Evolutionary conservation across 2,888 invertebrate species (phyloP), one percentile per base, ranked within the genome.

Genomic region (Eledona agricola): DNA sequence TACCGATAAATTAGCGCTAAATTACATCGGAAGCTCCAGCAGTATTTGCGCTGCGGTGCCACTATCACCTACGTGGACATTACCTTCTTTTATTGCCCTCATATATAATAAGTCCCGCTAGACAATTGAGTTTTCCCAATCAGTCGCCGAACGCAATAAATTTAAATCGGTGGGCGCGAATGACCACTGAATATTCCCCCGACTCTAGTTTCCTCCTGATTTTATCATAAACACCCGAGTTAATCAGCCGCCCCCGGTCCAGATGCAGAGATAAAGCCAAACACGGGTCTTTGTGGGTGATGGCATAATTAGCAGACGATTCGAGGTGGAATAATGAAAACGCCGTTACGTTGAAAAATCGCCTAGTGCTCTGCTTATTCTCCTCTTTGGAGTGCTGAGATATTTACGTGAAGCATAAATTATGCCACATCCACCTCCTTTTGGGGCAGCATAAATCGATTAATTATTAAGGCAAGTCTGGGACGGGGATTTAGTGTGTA

Each of bases 71-170:
- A 42, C 29, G 29, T 42, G 28, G 42, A 42, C 20, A 29, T 42
- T 29, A 10, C 42, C 28, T 42, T 9, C 29, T 42, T 42, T 42
- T 42, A 42, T 42, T 42, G 42, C 42, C 15, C 28, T 19, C 29
- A 42, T 42, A 29, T 42, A 42, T 42, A 42, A 42, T 29, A 29
- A 17, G 29, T 42, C 28, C 42, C 42, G 42, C 42, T 42, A 42
- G 11, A 10, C 28, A 28, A 29, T 42, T 13, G 28, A 26, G 15
- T 42, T 13, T 20, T 42, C 25, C 22, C 9, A 7, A 40, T 40
- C 26, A 40, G 38, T 40, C 38, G 26, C 26, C 13, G 16, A 16
- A 7, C n/a, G 19, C 12, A 35, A 31, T 20, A 35, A n/a, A n/a
- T n/a, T n/a, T n/a, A n/a, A n/a, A n/a, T n/a, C n/a, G 11, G 35